These are phyloP conservation scores for Diaphora mendica DNA, from an alignment of 2,888 invertebrate genomes.

Conservation along the genomic window DNA sequence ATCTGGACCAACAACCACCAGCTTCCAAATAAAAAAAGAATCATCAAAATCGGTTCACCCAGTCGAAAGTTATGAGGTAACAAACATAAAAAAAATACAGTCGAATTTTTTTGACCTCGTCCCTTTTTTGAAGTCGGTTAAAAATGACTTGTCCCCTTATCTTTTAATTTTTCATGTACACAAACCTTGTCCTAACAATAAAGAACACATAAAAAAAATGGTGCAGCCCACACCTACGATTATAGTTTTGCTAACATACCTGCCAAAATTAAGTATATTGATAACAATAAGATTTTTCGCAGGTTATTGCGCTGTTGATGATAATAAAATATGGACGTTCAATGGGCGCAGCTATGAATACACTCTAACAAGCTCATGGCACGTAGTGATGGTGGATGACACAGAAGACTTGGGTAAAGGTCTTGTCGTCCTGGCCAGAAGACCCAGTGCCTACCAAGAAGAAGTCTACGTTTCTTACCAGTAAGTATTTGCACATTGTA, in stretches of 20 bases:
- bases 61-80: too few relatives aligned
- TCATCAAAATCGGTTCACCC: too few relatives aligned
- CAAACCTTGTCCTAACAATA: too few relatives aligned
- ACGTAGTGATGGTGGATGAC: slow-evolving; percentile 85
- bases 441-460: slow-evolving; percentile 63
- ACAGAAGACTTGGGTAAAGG: slow-evolving; percentile 58
- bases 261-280: slow-evolving; percentile 54
- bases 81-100: too few relatives aligned
- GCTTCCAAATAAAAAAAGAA: too few relatives aligned
- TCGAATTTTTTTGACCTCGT: too few relatives aligned
- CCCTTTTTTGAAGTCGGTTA: too few relatives aligned
- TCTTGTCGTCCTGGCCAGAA: slow-evolving; percentile 71
- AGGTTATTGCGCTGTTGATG: slow-evolving; percentile 89
- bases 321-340: slow-evolving; percentile 87
- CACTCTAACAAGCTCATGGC: slow-evolving; percentile 85
- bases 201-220: too few relatives aligned
- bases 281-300: slow-evolving; percentile 22
- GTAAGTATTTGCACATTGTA: slow-evolving; percentile 55
- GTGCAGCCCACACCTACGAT: neutral
- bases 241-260: slow-evolving; percentile 41
- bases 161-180: too few relatives aligned
- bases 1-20: too few relatives aligned
- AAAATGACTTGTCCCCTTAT: too few relatives aligned
- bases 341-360: slow-evolving; percentile 88
- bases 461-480: slow-evolving; percentile 78